phyloP scores from a whole-genome alignment of 2,888 invertebrate species.

The Bombyx huttoni region DNA sequence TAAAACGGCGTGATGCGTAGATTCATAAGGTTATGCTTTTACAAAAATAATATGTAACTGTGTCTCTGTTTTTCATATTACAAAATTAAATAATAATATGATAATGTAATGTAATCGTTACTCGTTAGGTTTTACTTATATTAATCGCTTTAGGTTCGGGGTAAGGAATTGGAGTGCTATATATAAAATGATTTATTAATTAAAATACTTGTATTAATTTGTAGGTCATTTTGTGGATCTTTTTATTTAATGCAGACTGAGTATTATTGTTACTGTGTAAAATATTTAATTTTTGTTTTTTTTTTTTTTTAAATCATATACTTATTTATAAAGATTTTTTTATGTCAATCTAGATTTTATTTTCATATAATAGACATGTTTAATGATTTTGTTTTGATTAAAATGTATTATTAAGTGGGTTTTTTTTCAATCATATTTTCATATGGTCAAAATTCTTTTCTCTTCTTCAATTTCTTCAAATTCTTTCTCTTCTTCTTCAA shows the following conservation, averaged over 20 bases:
- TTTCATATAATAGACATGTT: not conserved
- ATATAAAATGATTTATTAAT: not conserved
- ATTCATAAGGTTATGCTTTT: too few species aligned
- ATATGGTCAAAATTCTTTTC: too few species aligned
- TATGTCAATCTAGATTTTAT: not conserved
- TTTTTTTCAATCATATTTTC: not conserved
- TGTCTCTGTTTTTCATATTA: too few species aligned
- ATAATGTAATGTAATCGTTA: too few species aligned
- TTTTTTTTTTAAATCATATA: not conserved
- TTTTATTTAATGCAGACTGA: not conserved
- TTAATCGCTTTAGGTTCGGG: not conserved
- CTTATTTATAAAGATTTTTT: not conserved
- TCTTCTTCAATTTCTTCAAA: too few species aligned
- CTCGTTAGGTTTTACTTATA: too few species aligned
- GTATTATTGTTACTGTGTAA: not conserved
- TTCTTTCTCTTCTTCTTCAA: too few species aligned
- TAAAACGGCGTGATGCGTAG: too few species aligned
- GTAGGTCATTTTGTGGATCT: not conserved
- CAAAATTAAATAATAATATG: too few species aligned
- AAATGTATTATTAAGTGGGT: not conserved
- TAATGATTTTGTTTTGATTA: too few species aligned
- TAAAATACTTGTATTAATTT: not conserved
- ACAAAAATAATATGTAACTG: too few species aligned
- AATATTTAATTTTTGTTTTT: not conserved
- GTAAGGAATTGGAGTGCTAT: not conserved